Conservation (phyloP, 2,797 vertebrate species). For the Falco cherrug region DNA sequence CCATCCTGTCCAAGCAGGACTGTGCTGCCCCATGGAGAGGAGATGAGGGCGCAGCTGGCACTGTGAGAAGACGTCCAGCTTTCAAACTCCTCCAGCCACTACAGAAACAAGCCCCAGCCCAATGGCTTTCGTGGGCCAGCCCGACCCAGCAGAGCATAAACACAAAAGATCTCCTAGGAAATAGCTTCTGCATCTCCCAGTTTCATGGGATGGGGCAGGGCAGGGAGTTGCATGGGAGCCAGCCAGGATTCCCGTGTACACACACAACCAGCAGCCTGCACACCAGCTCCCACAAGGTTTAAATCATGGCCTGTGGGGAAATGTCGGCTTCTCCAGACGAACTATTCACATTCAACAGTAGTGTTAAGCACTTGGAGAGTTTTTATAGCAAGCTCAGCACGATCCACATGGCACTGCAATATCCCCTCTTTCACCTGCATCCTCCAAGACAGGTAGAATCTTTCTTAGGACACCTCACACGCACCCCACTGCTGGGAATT, state of each 20-base stretch:
- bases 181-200: slow-evolving; percentile 11
- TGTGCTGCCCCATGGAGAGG: neutral
- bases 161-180: slow-evolving; percentile 22
- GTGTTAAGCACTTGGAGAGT: neutral
- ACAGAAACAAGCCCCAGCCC: neutral
- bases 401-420: neutral
- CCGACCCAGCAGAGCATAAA: neutral
- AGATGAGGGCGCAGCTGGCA: neutral
- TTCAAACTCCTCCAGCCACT: neutral
- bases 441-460: neutral
- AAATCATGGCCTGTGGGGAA: slow-evolving; percentile 19
- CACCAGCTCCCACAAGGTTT: neutral
- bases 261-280: slow-evolving; percentile 8
- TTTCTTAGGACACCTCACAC: neutral
- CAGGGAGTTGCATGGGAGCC: slow-evolving; percentile 2
- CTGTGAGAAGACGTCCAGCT: neutral
- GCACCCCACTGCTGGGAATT: neutral
- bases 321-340: neutral
- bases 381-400: neutral
- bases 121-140: neutral
- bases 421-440: neutral
- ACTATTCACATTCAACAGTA: neutral
- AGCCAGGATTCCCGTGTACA: slow-evolving; percentile 22
- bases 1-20: neutral
- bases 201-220: slow-evolving; percentile 21